Base-by-base conservation (phyloP, 2,888 invertebrate species). In the Boloria selene region DNA sequence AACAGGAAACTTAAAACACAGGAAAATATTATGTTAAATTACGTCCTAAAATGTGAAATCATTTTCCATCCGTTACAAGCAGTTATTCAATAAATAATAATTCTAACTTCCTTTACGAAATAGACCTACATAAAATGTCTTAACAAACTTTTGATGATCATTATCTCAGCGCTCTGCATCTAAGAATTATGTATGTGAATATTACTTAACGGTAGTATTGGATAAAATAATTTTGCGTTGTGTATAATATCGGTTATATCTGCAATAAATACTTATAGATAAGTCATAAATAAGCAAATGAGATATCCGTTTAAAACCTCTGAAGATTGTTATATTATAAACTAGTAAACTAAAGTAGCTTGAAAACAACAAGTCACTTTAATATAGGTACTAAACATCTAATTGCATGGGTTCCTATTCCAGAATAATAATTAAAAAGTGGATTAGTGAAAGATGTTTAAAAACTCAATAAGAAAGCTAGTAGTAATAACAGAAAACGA, bases 381-480 rank as follows among this genome's bases (percentile, higher is more conserved):
- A 10, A 38, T 38, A 38, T 38, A n/a, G n/a, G n/a, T n/a, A 38
- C 31, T 38, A 10, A 38, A 38, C 2, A 38, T 38, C 31, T 38
- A 38, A 38, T 38, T 38, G 10, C 31, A 38, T 38, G 7, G 22
- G 44, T 45, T 45, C 26, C 44, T 56, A 10, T 62, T 44, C 50
- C 26, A 62, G 31, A 62, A 55, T 49, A 45, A 38, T 64, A 64
- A 61, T 58, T 62, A 54, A 67, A 64, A 67, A 64, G 69, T 53
- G 47, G 44, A 56, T 49, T 65, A 65, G 68, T 66, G 65, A 69
- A 69, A 69, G 63, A 69, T 38, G 56, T 54, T 26, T 71, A 74
- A 68, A 74, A 74, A 78, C 82, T 82, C 79, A 82, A 84, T 81
- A 84, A 79, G 87, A 90, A 89, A 90, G 89, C 84, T 84, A 80